These are phyloP conservation scores for Dasyurus viverrinus DNA, from an alignment of 2,113 vertebrate species.

Conservation along the genomic window DNA sequence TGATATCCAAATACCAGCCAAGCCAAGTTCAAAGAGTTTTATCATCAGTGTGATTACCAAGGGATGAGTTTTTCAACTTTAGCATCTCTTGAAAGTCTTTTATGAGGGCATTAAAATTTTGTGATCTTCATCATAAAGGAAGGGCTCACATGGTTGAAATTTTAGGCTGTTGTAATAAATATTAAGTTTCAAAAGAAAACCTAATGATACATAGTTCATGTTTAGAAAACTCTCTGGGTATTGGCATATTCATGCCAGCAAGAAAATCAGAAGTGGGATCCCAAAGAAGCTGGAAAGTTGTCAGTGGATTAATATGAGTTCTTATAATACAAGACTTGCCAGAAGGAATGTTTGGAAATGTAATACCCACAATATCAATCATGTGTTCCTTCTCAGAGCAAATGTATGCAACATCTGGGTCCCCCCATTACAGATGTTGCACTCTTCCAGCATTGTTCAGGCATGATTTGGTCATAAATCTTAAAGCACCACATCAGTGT, in stretches of 20 bases:
- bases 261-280: background rate
- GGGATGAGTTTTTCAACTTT: background rate
- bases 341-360: background rate
- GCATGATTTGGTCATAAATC: background rate
- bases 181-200: background rate
- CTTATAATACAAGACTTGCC: background rate
- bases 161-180: background rate
- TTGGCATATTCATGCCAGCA: background rate
- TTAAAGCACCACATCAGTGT: background rate
- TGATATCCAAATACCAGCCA: background rate
- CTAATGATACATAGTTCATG: background rate
- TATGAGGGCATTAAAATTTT: background rate
- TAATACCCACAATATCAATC: background rate
- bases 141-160: background rate
- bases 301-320: background rate
- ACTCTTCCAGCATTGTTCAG: background rate
- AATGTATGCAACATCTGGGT: background rate
- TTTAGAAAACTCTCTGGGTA: background rate
- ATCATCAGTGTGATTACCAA: background rate
- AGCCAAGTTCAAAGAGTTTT: background rate
- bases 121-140: background rate
- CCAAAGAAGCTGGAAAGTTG: background rate
- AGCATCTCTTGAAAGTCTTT: background rate
- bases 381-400: background rate
- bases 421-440: background rate